Conservation (phyloP, 2,888 invertebrate genomes). For the Tetheella fluctuosa region DNA sequence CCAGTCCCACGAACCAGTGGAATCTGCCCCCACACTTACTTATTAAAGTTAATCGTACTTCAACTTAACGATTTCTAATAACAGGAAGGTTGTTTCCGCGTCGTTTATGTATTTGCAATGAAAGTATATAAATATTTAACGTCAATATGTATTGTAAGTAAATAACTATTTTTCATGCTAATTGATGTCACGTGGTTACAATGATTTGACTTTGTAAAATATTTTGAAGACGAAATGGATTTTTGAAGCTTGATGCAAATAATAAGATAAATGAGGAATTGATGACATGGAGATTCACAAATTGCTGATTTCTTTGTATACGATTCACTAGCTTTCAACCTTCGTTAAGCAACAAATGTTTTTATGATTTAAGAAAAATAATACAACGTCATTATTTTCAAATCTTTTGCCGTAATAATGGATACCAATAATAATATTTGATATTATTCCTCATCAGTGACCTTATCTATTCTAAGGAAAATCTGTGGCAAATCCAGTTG, state of each 20-base stretch:
- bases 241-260: too few relatives aligned
- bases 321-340: too few relatives aligned
- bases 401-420: background rate
- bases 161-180: background rate
- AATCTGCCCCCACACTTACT: constrained; percentile 37
- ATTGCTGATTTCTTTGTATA: too few relatives aligned
- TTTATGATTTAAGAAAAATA: too few relatives aligned
- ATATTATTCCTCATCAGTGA: background rate
- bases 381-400: background rate
- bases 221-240: too few relatives aligned
- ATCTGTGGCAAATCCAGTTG: background rate
- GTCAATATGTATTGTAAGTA: background rate
- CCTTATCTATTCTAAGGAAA: background rate
- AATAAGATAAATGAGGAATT: too few relatives aligned
- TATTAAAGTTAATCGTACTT: constrained; percentile 52
- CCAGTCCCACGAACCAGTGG: constrained; percentile 26
- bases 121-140: constrained; percentile 21
- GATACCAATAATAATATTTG: background rate
- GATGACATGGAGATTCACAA: too few relatives aligned
- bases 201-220: background rate
- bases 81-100: constrained; percentile 66
- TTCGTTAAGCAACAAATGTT: too few relatives aligned
- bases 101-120: constrained; percentile 49
- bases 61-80: constrained; percentile 59
- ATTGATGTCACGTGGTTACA: background rate